A percentile compares a stretch with the other conserved stretches of the same genome.
These are phyloP conservation scores for Dusona sp. DNA, from an alignment of 2,888 invertebrate species.

Conservation along the genomic window DNA sequence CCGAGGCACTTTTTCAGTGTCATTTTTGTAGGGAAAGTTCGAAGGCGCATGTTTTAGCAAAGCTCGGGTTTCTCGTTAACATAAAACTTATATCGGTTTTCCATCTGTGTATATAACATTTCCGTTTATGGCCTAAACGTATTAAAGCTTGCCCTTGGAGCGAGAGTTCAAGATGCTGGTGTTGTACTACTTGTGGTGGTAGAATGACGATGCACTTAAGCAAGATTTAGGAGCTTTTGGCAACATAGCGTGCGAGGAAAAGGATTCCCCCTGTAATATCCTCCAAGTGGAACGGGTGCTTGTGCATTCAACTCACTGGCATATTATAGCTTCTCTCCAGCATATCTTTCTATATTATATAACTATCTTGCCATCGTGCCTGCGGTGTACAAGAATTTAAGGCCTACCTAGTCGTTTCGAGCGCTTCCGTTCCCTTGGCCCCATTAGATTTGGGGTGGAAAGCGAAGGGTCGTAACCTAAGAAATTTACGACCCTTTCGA, in stretches of 20 bases:
- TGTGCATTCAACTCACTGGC: slow-evolving; percentile 59
- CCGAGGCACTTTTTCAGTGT: background rate
- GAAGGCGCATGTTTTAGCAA: slow-evolving; percentile 1
- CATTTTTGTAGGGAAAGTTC: background rate
- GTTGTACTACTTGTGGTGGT: background rate
- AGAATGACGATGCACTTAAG: slow-evolving; percentile 62
- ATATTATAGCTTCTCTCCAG: slow-evolving; percentile 34
- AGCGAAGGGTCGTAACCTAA: background rate
- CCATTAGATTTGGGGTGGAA: background rate
- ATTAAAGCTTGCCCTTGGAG: slow-evolving; percentile 32
- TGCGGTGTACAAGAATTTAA: background rate
- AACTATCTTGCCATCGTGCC: slow-evolving; percentile 4
- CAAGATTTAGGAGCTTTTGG: slow-evolving; percentile 57
- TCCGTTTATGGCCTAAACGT: slow-evolving; percentile 53
- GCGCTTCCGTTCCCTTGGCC: background rate
- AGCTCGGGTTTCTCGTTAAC: background rate
- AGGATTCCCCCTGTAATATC: background rate
- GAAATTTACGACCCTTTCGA: background rate
- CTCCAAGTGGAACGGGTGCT: slow-evolving; percentile 17
- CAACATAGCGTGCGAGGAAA: background rate
- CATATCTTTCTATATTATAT: slow-evolving; percentile 7
- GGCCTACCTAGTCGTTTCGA: background rate
- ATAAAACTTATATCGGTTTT: slow-evolving; percentile 50
- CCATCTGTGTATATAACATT: slow-evolving; percentile 32
- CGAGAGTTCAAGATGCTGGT: background rate